Evolutionary conservation across 2,113 vertebrate genomes (phyloP).

Genomic region (Cynocephalus volans): DNA sequence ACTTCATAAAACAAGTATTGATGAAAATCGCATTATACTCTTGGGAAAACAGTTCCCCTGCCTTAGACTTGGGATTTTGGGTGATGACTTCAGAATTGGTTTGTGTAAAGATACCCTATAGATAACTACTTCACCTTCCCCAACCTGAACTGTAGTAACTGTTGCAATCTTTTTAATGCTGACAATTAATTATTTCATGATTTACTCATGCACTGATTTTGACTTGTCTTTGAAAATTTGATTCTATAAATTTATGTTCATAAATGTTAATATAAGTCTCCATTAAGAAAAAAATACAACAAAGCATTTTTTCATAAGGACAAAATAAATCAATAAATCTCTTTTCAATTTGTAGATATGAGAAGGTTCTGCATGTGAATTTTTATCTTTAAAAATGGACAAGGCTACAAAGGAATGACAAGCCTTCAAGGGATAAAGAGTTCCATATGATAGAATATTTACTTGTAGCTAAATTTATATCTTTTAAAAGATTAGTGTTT

Average conservation of each 20-base stretch:
- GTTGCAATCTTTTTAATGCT: not conserved
- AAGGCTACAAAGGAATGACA: not conserved
- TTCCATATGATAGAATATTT: conserved; percentile 62
- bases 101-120: not conserved
- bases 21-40: not conserved
- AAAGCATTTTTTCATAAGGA: conserved; percentile 27
- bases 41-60: not conserved
- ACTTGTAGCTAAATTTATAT: conserved; percentile 65
- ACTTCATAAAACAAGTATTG: not conserved
- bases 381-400: conserved; percentile 34
- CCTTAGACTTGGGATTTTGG: not conserved
- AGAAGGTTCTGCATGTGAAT: not conserved
- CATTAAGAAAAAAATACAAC: conserved; percentile 41
- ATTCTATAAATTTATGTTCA: conserved; percentile 47
- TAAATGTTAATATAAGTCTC: not conserved
- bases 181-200: not conserved
- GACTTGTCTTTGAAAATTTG: not conserved
- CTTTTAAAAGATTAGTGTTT: conserved; percentile 73
- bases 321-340: conserved; percentile 5
- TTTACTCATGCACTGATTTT: not conserved
- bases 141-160: not conserved
- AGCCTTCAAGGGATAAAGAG: not conserved
- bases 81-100: not conserved
- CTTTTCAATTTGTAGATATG: not conserved
- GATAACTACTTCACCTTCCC: not conserved